phyloP scores from a whole-genome alignment of 2,797 vertebrate genomes.

The Rhynchotus rufescens region DNA sequence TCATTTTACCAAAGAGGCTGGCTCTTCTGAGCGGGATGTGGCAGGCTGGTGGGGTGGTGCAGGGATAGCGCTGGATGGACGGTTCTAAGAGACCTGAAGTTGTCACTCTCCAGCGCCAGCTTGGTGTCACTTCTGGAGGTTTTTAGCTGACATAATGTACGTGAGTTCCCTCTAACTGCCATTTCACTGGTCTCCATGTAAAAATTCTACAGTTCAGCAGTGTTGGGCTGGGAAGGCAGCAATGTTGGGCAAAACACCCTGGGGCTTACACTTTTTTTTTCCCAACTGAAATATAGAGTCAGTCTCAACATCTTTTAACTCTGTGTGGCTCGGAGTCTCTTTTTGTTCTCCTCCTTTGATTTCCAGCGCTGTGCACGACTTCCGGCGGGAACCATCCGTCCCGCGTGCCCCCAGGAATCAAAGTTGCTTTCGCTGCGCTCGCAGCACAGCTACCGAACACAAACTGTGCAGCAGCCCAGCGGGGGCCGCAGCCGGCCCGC shows the following conservation, averaged over 20 bases:
- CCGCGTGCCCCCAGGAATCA: neutral
- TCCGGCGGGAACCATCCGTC: neutral
- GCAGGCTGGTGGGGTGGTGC: rapidly evolving
- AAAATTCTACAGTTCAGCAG: neutral
- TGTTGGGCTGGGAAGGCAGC: neutral
- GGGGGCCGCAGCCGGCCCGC: neutral
- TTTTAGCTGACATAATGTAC: neutral
- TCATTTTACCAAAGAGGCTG: neutral
- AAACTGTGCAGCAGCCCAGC: constrained; percentile 8
- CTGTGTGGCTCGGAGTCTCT: neutral
- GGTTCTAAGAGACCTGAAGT: neutral
- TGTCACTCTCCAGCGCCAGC: rapidly evolving
- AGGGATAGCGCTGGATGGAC: neutral
- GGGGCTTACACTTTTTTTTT: neutral
- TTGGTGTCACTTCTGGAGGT: neutral
- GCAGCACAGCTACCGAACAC: neutral
- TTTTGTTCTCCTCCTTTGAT: neutral
- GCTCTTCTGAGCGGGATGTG: neutral
- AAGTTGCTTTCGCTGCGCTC: neutral
- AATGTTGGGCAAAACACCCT: neutral
- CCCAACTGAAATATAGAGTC: neutral
- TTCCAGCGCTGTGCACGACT: neutral
- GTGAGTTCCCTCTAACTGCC: neutral
- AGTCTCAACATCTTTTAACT: neutral
- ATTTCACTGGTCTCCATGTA: neutral